Evolutionary conservation across 2,113 vertebrate genomes (phyloP).

Genomic region (Lynx canadensis): DNA sequence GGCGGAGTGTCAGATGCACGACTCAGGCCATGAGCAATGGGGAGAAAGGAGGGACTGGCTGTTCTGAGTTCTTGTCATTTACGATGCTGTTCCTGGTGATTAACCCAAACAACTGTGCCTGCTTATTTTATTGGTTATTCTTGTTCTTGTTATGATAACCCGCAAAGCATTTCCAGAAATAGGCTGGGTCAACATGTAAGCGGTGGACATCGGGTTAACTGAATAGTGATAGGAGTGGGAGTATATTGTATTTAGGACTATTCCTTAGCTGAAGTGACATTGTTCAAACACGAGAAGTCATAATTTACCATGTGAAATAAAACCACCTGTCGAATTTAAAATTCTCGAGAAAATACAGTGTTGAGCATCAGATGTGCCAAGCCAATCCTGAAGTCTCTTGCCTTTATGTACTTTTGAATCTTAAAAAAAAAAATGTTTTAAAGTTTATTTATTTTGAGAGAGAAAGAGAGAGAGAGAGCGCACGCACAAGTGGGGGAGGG

Average conservation of each 20-base stretch:
- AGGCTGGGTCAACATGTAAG: neutral
- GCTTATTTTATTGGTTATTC: neutral
- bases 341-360: neutral
- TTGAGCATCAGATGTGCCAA: neutral
- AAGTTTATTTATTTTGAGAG: no score
- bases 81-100: neutral
- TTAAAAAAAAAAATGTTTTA: neutral
- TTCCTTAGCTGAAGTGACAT: neutral
- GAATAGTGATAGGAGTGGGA: neutral
- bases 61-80: neutral
- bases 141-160: neutral
- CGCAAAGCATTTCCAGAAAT: neutral
- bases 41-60: rapidly evolving
- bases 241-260: neutral
- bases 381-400: neutral
- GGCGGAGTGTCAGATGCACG: neutral
- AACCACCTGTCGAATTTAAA: neutral
- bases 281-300: neutral
- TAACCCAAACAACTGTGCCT: neutral
- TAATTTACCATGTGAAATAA: neutral
- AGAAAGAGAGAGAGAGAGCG: no score
- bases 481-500: no score
- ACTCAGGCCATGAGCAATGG: no score
- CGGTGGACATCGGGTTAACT: neutral
- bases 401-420: neutral